Percentiles rank a stretch among this genome's conserved stretches.
Evolutionary conservation across 2,797 vertebrate genomes (phyloP).

Genomic region (Poecilia wingei): DNA sequence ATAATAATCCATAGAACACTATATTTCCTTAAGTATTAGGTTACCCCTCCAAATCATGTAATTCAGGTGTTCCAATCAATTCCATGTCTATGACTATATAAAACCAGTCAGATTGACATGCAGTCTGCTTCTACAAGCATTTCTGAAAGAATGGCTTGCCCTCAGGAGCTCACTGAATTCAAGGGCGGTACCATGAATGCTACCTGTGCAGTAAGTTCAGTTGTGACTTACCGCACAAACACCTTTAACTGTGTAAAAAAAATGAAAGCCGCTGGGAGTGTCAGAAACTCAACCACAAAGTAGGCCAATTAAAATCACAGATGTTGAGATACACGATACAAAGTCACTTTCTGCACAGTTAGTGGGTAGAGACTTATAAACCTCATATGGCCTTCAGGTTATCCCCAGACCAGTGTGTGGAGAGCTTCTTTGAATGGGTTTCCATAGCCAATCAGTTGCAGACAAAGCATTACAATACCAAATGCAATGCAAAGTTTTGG

Average conservation of each 20-base stretch:
- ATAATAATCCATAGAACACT: not conserved
- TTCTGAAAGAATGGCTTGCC: not conserved
- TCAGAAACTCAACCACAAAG: not conserved
- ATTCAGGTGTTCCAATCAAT: not conserved
- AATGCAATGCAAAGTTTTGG: not conserved
- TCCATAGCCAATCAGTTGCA: not conserved
- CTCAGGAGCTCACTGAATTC: not conserved
- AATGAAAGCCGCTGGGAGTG: not conserved
- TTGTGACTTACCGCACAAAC: not conserved
- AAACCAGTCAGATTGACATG: not conserved
- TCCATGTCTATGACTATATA: not conserved
- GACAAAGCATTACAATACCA: not conserved
- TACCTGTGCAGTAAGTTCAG: not conserved
- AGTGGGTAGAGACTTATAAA: not conserved
- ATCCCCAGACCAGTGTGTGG: not conserved
- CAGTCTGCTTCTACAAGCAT: not conserved
- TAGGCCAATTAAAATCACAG: not conserved
- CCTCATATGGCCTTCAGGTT: not conserved
- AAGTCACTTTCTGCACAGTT: not conserved
- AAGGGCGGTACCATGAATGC: not conserved
- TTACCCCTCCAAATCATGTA: not conserved
- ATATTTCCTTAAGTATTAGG: not conserved
- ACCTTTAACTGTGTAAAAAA: not conserved
- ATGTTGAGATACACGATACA: not conserved
- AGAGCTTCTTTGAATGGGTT: not conserved